Evolutionary conservation across 2,888 invertebrate genomes (phyloP).

Genomic region (Heliconius ethilla): DNA sequence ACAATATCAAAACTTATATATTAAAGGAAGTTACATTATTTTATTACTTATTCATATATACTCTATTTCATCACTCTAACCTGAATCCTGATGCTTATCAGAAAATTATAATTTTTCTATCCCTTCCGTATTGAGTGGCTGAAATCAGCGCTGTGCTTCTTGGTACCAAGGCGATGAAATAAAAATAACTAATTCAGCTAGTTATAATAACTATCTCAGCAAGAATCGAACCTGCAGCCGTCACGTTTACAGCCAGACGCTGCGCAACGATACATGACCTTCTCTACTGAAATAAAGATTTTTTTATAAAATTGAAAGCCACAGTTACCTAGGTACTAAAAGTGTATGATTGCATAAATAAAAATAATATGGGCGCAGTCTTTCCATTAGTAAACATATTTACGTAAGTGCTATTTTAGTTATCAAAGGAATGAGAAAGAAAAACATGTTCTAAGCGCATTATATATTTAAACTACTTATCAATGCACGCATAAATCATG

Average conservation of each 20-base stretch:
- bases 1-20: not conserved
- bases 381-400: not conserved
- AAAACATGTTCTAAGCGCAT: conserved; percentile 10
- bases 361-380: not conserved
- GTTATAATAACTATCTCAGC: no score
- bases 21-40: not conserved
- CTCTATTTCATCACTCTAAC: not conserved
- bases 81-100: not conserved
- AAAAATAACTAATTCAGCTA: not conserved
- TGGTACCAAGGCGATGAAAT: not conserved
- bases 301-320: not conserved
- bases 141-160: not conserved
- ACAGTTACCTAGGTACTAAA: not conserved
- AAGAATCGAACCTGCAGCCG: not conserved
- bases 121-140: not conserved
- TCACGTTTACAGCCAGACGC: not conserved
- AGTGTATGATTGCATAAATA: not conserved
- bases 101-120: not conserved
- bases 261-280: no score
- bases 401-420: conserved; percentile 11
- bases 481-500: not conserved
- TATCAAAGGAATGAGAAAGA: conserved; percentile 2
- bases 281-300: not conserved
- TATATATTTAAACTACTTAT: conserved; percentile 8
- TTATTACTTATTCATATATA: not conserved